These are phyloP conservation scores for Entelurus aequoreus DNA, from an alignment of 2,113 vertebrate genomes.

Conservation along the genomic window DNA sequence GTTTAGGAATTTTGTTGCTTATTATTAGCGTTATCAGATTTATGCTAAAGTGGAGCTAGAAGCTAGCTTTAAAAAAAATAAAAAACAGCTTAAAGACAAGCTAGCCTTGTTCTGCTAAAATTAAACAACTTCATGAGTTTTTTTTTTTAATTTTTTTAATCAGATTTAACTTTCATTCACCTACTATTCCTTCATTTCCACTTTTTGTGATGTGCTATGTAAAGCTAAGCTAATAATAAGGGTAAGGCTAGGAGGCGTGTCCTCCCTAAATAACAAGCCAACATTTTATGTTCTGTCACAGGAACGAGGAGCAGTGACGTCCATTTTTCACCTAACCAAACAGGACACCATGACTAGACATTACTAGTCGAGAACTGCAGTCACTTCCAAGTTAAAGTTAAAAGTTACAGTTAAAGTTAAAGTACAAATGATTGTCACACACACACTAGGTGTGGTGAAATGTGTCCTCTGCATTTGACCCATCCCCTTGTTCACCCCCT, in stretches of 20 bases:
- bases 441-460: too few relatives aligned
- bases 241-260: too few relatives aligned
- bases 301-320: neutral
- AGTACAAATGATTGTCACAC: too few relatives aligned
- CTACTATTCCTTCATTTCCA: neutral
- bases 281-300: neutral
- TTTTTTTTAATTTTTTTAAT: neutral
- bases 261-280: neutral
- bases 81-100: too few relatives aligned
- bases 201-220: neutral
- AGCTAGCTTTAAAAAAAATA: too few relatives aligned
- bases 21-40: too few relatives aligned
- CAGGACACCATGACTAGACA: neutral
- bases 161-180: neutral
- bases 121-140: neutral
- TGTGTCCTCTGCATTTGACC: too few relatives aligned
- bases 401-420: too few relatives aligned
- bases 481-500: too few relatives aligned
- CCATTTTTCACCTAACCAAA: constrained; percentile 26
- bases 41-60: too few relatives aligned
- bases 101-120: too few relatives aligned
- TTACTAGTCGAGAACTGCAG: neutral
- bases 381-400: too few relatives aligned
- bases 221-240: neutral
- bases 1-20: neutral